phyloP scores from a whole-genome alignment of 2,113 vertebrate genomes.

The Ammodytes marinus region DNA sequence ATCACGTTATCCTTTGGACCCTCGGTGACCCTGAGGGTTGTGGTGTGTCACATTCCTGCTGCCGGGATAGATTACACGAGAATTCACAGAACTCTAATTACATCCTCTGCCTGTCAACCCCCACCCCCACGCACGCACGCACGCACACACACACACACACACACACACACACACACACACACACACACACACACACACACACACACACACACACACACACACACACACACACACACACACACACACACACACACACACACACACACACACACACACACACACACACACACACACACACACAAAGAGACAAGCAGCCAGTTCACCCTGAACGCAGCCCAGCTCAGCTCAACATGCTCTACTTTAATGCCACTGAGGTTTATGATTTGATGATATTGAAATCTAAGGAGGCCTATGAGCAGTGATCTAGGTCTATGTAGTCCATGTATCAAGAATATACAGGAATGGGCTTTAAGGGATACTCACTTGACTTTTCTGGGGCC shows the following conservation, averaged over 20 bases:
- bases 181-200: too few species aligned
- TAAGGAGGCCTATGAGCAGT: constrained; percentile 9
- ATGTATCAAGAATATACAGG: constrained; percentile 27
- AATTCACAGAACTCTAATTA: constrained; percentile 77
- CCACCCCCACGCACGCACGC: not conserved
- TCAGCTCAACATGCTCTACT: constrained; percentile 33
- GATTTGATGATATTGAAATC: constrained; percentile 28
- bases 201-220: too few species aligned
- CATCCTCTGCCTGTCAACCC: constrained; percentile 60
- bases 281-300: too few species aligned
- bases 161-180: too few species aligned
- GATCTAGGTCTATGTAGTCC: constrained; percentile 15
- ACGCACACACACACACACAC: too few species aligned
- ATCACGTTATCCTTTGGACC: constrained; percentile 59
- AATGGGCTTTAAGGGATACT: constrained; percentile 73
- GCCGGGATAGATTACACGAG: constrained; percentile 72
- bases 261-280: too few species aligned
- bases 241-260: too few species aligned
- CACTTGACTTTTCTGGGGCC: constrained; percentile 92
- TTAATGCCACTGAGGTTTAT: constrained; percentile 56
- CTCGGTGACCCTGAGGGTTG: constrained; percentile 52
- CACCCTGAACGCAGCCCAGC: not conserved
- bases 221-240: too few species aligned
- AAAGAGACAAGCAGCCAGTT: not conserved
- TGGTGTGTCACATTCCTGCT: constrained; percentile 76